Evolutionary conservation across 2,888 invertebrate genomes (phyloP).

Genomic region (Peribatodes rhomboidaria): DNA sequence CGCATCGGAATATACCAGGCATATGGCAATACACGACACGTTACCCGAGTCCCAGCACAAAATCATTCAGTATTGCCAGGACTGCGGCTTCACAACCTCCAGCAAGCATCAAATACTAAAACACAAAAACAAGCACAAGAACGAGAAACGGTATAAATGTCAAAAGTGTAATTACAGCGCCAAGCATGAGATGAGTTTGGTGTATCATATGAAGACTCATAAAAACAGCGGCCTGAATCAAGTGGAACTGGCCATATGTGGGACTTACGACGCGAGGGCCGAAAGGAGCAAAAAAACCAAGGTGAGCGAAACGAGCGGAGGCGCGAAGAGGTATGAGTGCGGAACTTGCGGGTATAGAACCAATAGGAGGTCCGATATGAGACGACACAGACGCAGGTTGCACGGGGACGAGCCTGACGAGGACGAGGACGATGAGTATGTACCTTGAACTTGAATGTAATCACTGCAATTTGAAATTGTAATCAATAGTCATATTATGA

Average conservation of each 20-base stretch:
- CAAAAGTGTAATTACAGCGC: slow-evolving; percentile 70
- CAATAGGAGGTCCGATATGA: slow-evolving; percentile 57
- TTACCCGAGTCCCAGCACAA: slow-evolving; percentile 10
- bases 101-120: slow-evolving; percentile 59
- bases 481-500: too few relatives aligned
- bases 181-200: slow-evolving; percentile 68
- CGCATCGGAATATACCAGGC: slow-evolving; percentile 52
- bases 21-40: slow-evolving; percentile 6
- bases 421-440: slow-evolving; percentile 40
- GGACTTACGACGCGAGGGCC: slow-evolving; percentile 24
- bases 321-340: slow-evolving; percentile 47
- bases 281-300: slow-evolving; percentile 37
- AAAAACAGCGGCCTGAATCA: background rate
- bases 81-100: slow-evolving; percentile 66
- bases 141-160: slow-evolving; percentile 64
- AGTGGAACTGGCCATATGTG: slow-evolving; percentile 28
- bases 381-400: slow-evolving; percentile 52
- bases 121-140: slow-evolving; percentile 68
- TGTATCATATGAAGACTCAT: slow-evolving; percentile 71
- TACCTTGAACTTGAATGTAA: slow-evolving; percentile 24
- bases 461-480: background rate
- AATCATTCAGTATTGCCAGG: slow-evolving; percentile 61
- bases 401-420: slow-evolving; percentile 46
- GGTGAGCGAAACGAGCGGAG: slow-evolving; percentile 17
- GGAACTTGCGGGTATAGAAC: slow-evolving; percentile 57